phyloP scores from a whole-genome alignment of 2,888 invertebrate species.

The Diarsia mendica region DNA sequence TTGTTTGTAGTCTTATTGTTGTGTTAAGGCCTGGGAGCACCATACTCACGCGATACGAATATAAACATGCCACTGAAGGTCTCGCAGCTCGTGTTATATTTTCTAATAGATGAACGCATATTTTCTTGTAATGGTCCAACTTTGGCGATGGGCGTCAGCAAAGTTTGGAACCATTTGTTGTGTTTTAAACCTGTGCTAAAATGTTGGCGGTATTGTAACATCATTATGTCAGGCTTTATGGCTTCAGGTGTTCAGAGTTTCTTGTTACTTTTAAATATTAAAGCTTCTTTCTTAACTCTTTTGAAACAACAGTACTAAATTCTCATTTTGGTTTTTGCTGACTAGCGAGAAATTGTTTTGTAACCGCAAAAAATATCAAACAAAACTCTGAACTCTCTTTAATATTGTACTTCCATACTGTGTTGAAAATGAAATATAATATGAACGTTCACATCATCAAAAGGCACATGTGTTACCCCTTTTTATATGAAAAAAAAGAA shows the following conservation, averaged over 20 bases:
- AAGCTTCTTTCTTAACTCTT: slow-evolving; percentile 48
- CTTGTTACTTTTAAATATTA: slow-evolving; percentile 51
- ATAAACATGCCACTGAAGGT: slow-evolving; percentile 80
- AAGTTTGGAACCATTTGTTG: slow-evolving; percentile 78
- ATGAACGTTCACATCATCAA: slow-evolving; percentile 8
- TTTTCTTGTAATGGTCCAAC: slow-evolving; percentile 87
- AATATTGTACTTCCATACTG: not conserved
- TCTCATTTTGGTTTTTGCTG: slow-evolving; percentile 19
- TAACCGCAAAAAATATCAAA: not conserved
- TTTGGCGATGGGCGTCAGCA: slow-evolving; percentile 78
- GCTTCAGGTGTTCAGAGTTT: slow-evolving; percentile 57
- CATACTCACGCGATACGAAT: slow-evolving; percentile 81
- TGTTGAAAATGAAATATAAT: slow-evolving; percentile 7
- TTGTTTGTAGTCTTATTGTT: slow-evolving; percentile 63
- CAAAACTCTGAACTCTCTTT: not conserved
- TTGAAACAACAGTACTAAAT: slow-evolving; percentile 23
- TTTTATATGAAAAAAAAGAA: slow-evolving; percentile 25
- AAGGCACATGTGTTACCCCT: slow-evolving; percentile 35
- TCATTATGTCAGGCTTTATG: slow-evolving; percentile 60
- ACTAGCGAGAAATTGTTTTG: slow-evolving; percentile 1
- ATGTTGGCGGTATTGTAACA: slow-evolving; percentile 65
- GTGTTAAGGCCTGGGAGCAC: slow-evolving; percentile 66
- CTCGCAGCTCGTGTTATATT: slow-evolving; percentile 78
- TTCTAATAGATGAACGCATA: slow-evolving; percentile 87
- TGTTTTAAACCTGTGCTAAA: slow-evolving; percentile 73